Base-by-base conservation (phyloP, 2,113 vertebrate genomes). In the Amblyornis subalaris region DNA sequence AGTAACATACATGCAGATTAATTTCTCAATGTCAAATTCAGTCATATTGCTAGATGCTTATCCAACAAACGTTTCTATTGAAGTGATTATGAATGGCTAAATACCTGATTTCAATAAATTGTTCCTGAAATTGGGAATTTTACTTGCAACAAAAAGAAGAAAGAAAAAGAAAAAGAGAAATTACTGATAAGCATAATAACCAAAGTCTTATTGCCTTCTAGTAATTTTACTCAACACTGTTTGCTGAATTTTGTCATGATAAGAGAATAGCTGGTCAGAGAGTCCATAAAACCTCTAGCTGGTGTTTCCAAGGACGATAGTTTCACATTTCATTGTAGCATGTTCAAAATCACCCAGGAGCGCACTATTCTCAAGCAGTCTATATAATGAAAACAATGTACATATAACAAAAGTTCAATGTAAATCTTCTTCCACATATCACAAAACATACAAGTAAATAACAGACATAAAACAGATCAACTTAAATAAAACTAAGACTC, bases 311-410 rank as follows among this genome's bases (percentile, higher is more conserved):
- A 91, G 96, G 97, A 98, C 98, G 98, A 96, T 93, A 97, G 96
- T 98, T 95, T 98, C 98, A 98, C 90, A 98, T 98, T 97, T 98
- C 98, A 98, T 76, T 97, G 98, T 97, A 88, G 98, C 97, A 97
- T 95, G 98, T 98, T 99, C 98, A 97, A 97, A 98, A 97, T 98
- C 98, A 98, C 98, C 96, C 98, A 98, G 98, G 98, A 98, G 97
- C 93, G 97, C 97, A 98, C 98, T 99, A 98, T 98, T 98, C 97
- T 98, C 98, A 98, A 99, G 98, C 98, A 98, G 98, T 99, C 98
- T 99, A 99, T 97, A 98, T 98, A 98, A 98, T 98, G 98, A 97
- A 98, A 98, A 99, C 98, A 99, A 98, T 25, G 98, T 94, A 98
- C 95, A 98, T 92, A 95, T 88, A 97, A 98, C 98, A 98, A 95